Evolutionary conservation across 2,888 invertebrate genomes (phyloP).

Genomic region (Pimpla rufipes): DNA sequence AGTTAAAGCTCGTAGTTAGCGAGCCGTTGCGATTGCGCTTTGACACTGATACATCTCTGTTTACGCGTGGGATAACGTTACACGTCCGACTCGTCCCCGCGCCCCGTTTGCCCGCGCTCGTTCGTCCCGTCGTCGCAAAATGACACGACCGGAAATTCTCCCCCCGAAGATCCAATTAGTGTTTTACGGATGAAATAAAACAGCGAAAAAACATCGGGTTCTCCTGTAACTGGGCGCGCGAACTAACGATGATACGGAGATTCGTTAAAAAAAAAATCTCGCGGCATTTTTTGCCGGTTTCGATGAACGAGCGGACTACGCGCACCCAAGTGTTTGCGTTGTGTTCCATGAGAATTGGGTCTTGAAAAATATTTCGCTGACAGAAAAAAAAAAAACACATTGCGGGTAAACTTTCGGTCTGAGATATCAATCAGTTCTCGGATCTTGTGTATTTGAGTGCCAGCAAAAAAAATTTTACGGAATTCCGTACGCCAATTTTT

Average conservation of each 20-base stretch:
- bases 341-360: no score
- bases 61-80: conserved; percentile 71
- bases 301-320: no score
- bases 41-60: conserved; percentile 73
- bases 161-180: conserved; percentile 63
- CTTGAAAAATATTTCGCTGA: no score
- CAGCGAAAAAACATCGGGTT: conserved; percentile 6
- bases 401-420: no score
- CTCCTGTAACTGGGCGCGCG: conserved; percentile 24
- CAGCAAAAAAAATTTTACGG: no score
- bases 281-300: not conserved
- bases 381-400: no score
- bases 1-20: conserved; percentile 72
- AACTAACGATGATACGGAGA: conserved; percentile 37
- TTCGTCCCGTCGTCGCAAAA: conserved; percentile 3
- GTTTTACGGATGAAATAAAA: conserved; percentile 27
- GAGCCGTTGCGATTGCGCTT: conserved; percentile 65
- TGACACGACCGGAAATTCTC: conserved; percentile 51
- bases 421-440: no score
- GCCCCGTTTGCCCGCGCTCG: not conserved
- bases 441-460: no score
- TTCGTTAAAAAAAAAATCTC: conserved; percentile 17
- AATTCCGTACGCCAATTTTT: no score
- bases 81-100: conserved; percentile 16
- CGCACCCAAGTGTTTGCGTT: no score